Evolutionary conservation across 2,888 invertebrate genomes (phyloP).

Genomic region (Lymantria dispar): DNA sequence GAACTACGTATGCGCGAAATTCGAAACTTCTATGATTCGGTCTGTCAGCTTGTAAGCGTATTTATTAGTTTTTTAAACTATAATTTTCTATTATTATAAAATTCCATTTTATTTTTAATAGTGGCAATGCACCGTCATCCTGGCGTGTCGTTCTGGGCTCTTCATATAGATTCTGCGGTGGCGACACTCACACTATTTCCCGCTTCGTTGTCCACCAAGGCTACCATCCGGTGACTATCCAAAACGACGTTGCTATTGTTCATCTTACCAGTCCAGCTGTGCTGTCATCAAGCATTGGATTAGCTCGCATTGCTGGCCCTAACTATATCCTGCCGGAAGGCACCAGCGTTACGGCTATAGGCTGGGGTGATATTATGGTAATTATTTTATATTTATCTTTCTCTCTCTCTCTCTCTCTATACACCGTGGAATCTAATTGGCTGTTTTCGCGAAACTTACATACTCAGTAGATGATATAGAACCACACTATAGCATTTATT

Average conservation of each 20-base stretch:
- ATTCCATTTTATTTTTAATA: neutral
- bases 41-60: no score
- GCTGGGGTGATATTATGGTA: constrained; percentile 50
- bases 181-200: constrained; percentile 24
- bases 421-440: no score
- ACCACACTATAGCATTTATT: no score
- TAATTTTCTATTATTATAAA: no score
- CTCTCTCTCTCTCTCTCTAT: no score
- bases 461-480: no score
- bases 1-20: no score
- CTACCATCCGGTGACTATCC: constrained; percentile 21
- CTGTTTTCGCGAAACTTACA: no score
- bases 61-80: no score
- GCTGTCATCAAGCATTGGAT: neutral
- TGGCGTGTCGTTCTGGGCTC: constrained; percentile 48
- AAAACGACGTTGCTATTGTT: neutral
- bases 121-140: constrained; percentile 2
- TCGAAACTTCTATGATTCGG: no score
- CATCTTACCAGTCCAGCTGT: neutral
- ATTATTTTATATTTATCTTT: neutral
- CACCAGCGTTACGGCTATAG: constrained; percentile 32
- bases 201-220: constrained; percentile 30
- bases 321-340: constrained; percentile 34
- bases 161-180: constrained; percentile 32
- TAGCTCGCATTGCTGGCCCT: constrained; percentile 32